Conservation (phyloP, 2,113 vertebrate genomes). For the Oncorhynchus nerka region DNA sequence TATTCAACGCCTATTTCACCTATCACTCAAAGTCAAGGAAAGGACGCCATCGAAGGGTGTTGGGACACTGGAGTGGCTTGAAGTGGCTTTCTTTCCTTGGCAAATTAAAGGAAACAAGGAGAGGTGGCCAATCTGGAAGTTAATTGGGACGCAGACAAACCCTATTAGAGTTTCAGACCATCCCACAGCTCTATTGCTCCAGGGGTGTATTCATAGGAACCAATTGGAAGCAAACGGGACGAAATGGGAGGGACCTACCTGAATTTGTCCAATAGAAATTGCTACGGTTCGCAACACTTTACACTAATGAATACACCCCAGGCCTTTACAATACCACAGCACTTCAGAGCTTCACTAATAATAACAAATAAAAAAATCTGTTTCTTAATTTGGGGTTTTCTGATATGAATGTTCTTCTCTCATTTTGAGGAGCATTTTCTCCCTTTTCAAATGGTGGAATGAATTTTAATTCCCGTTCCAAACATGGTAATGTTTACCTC, state of each 20-base stretch:
- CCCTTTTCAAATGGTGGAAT: slow-evolving; percentile 38
- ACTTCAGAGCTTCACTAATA: background rate
- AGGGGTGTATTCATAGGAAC: too few species aligned
- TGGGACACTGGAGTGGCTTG: background rate
- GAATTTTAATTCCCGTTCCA: slow-evolving; percentile 19
- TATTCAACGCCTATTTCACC: background rate
- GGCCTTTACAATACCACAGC: background rate
- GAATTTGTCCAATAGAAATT: too few species aligned
- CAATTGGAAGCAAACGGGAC: too few species aligned
- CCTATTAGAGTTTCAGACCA: background rate
- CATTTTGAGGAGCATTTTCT: slow-evolving; percentile 18
- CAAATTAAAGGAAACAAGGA: background rate
- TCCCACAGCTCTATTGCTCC: too few species aligned
- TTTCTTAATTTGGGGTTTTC: background rate
- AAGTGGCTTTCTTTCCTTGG: background rate
- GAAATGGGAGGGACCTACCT: too few species aligned
- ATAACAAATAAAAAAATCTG: background rate
- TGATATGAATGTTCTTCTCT: slow-evolving; percentile 16
- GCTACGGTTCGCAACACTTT: background rate
- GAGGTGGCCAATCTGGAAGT: background rate
- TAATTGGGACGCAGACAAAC: background rate
- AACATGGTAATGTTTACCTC: slow-evolving; percentile 48
- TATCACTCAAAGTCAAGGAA: background rate
- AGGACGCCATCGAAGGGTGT: background rate
- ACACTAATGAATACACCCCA: background rate